Base-by-base conservation (phyloP, 2,797 vertebrate genomes). In the Prionace glauca region DNA sequence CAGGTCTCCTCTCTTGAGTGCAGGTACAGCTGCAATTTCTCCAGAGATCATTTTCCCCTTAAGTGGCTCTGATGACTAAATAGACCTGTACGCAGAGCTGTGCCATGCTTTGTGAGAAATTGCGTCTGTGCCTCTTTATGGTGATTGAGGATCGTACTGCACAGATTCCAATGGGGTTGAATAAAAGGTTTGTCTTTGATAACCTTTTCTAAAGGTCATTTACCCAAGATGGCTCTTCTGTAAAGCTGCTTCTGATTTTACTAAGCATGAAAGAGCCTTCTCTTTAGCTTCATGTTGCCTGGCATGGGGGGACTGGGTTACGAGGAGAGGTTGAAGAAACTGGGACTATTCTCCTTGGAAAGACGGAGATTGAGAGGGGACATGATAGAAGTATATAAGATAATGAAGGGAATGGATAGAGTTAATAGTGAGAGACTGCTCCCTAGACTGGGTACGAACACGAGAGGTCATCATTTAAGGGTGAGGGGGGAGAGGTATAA, bases 61-160 rank as follows among this genome's bases (percentile, higher is more conserved):
- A 72, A 97, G 96, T 62, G 96, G 96, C 95, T 95, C 96, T 96
- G 96, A 96, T 96, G 97, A 97, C 96, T 96, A 96, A 96, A 96
- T 26, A 69, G 88, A 56, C 32, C 41, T 95, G 93, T 74, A 74
- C 0, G 4, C 29, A 10, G 93, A 95, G 93, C 93, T 74, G 24
- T 45, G 74, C 12, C 74, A 69, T 72, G 45, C 62, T 92, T n/a
- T 74, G 45, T 77, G 69, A 95, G 50, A 32, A 95, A 95, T 95
- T 56, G 24, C 26, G 72, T 77, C 93, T 72, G 71, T 56, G 12
- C 5, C 41, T 60, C 26, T 77, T 95, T 95, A 74, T 74, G 69
- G 41, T 94, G 92, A 94, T 94, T 94, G 69, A 72, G 92, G 50
- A 41, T 36, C 41, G 5, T 18, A 72, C 22, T 36, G 67, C 67